Base-by-base conservation (phyloP, 1,140 invertebrate species). In the Bombus confusus region DNA sequence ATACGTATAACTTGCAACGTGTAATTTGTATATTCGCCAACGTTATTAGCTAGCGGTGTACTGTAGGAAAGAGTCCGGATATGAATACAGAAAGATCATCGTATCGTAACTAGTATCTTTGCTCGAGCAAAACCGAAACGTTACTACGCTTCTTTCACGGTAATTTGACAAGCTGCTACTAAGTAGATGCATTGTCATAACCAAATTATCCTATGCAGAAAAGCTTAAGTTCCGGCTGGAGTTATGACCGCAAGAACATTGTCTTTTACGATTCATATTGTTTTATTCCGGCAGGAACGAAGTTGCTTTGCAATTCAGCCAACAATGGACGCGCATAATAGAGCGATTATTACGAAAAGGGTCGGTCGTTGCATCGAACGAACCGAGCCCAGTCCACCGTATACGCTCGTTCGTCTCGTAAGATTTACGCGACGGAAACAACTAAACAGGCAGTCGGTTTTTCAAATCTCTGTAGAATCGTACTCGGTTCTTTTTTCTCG, bases 311-410 rank as follows among this genome's bases (percentile, higher is more conserved):
- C 69, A 62, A 81, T 81, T 73, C 28, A 73, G 52, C 47, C 37
- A 43, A 59, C 68, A 71, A 59, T 73, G 80, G 43, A 22, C 9
- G 34, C 68, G n/a, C n/a, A 81, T 73, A 81, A 81, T 73, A 25
- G 80, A 28, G 69, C 52, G 52, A 81, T 81, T 81, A 81, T 73
- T 73, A 18, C 28, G 69, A 73, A 81, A 73, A 41, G 68, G 39
- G 39, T 81, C 68, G 39, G 39, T 81, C 68, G 68, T 73, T 81
- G 68, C 79, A 41, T 80, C 47, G 41, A 52, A 52, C 66, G 28
- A 57, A 71, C 43, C 66, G 12, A 47, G 31, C 25, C 34, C 15
- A 37, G n/a, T 52, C 47, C 47, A 22, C 2, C 34, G 31, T 9
- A 3, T 77, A 37, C 75, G 62, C 39, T 37, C 13, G 68, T 34